Conservation (phyloP, 1,140 invertebrate genomes). For the Temnothorax curvispinosus region DNA sequence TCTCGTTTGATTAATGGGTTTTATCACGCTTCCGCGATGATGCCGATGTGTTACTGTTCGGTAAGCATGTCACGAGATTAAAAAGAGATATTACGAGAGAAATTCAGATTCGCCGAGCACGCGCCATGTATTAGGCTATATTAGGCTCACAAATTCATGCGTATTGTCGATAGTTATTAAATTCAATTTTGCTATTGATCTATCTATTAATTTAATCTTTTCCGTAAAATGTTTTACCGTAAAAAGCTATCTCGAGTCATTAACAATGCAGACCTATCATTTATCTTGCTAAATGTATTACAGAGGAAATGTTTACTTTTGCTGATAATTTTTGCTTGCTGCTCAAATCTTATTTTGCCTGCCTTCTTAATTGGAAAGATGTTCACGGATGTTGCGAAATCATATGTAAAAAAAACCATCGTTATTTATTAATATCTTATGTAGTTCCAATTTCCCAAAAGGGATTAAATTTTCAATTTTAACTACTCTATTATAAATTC, state of each 20-base stretch:
- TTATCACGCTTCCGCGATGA: neutral
- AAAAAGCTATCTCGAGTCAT: neutral
- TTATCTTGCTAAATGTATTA: neutral
- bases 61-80: neutral
- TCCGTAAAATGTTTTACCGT: neutral
- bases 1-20: constrained; percentile 4
- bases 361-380: neutral
- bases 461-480: neutral
- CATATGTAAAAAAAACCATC: neutral
- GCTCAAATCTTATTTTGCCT: neutral
- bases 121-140: neutral
- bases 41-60: neutral
- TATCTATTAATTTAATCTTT: neutral
- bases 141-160: neutral
- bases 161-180: neutral
- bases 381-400: neutral
- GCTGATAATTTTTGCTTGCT: neutral
- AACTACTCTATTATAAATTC: neutral
- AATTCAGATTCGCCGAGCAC: neutral
- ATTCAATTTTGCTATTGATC: neutral
- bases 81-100: neutral
- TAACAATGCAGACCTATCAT: neutral
- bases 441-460: neutral
- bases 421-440: neutral
- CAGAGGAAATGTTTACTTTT: neutral